Conservation (phyloP, 2,888 invertebrate genomes). For the Altica lythri region DNA sequence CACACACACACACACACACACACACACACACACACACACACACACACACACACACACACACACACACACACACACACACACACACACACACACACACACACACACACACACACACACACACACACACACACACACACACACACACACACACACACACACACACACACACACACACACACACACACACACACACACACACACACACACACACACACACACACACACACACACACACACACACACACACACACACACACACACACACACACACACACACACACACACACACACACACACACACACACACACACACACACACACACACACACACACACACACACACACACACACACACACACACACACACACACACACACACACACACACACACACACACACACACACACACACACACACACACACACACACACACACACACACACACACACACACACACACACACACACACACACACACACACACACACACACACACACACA, state of each 20-base stretch:
- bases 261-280: not conserved
- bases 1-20: not conserved
- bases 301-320: not conserved
- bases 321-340: not conserved
- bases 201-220: not conserved
- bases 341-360: not conserved
- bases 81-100: not conserved
- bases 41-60: not conserved
- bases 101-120: not conserved
- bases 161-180: not conserved
- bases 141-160: not conserved
- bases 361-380: not conserved
- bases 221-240: not conserved
- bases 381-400: not conserved
- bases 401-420: not conserved
- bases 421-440: not conserved
- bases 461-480: not conserved
- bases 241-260: not conserved
- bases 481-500: not conserved
- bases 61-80: not conserved
- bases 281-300: not conserved
- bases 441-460: not conserved
- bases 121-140: not conserved
- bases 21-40: not conserved
- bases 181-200: not conserved